Evolutionary conservation across 2,888 invertebrate genomes (phyloP), one percentile per base, ranked within the genome.

Genomic region (Cartodere bifasciata): DNA sequence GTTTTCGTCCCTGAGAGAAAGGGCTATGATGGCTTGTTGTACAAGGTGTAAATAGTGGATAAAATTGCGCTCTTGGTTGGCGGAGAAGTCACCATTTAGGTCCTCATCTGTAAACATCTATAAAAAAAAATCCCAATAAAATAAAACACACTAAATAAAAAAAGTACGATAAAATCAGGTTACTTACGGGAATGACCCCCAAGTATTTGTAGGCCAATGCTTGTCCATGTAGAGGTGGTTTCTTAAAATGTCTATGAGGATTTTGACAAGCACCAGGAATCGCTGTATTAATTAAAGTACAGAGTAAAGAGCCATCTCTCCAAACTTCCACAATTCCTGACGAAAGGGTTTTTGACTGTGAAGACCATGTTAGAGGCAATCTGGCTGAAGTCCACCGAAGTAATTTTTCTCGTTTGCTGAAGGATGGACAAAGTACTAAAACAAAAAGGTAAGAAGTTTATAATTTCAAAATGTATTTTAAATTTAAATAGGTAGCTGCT

Each of bases 241-340:
- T 52, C 15, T 45, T 49, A 50, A 55, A 53, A 39, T 72, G 70
- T 15, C 54, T 44, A 28, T 56, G 52, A 1, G 60, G 58, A 3
- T 71, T 71, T 0, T 66, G 62, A 50, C 72, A 72, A 0, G 72
- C 68, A 32, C 72, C 72, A 0, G 72, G 71, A n/a, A 72, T 52
- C 1, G 64, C 66, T 4, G 64, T 59, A 42, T 73, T 72, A 31
- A 74, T 55, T 28, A 70, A 61, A 4, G 68, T 66, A 50, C 73
- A 74, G 1, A 74, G 53, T 13, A 72, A 59, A 49, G 72, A 68
- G 9, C 73, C 72, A 47, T 72, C 70, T 3, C 59, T 58, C 72
- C 72, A 73, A 7, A 58, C 47, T 16, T 53, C 50, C 13, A 65
- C 62, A 3, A 70, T 60, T 28, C 68, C 68, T 39, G 67, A 47